Conservation (phyloP, 1,140 invertebrate species). For the Platorchestia sp. region DNA sequence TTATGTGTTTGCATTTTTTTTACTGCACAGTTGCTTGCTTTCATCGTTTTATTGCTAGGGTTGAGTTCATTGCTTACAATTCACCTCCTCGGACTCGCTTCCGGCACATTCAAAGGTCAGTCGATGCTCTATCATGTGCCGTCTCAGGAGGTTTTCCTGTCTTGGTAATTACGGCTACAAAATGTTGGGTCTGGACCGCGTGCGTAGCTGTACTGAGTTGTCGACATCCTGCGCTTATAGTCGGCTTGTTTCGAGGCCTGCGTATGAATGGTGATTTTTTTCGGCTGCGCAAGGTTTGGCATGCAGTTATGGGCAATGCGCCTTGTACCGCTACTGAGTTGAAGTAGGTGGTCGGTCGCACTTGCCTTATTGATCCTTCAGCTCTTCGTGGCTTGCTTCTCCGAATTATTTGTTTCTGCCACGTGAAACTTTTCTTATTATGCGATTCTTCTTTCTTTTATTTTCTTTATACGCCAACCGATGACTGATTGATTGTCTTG, state of each 20-base stretch:
- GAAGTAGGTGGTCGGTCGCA: background rate
- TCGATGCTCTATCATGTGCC: conserved; percentile 29
- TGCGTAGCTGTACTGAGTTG: background rate
- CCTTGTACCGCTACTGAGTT: background rate
- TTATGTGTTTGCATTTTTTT: background rate
- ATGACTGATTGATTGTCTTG: too few species aligned
- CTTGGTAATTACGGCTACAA: background rate
- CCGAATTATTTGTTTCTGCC: background rate
- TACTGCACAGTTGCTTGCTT: conserved; percentile 6
- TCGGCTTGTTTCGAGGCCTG: background rate
- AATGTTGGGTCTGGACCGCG: background rate
- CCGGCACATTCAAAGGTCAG: background rate
- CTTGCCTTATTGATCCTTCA: background rate
- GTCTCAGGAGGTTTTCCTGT: background rate
- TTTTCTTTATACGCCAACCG: background rate
- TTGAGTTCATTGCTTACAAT: background rate
- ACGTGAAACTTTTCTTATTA: background rate
- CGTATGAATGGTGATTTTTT: background rate
- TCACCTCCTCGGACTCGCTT: background rate
- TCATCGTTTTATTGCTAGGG: background rate
- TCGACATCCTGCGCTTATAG: background rate
- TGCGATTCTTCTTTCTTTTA: too few species aligned
- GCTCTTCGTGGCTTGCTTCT: background rate
- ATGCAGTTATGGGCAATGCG: background rate
- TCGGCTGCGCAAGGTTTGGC: background rate